Conservation (phyloP, 2,113 vertebrate genomes). For the Ammodytes dubius region DNA sequence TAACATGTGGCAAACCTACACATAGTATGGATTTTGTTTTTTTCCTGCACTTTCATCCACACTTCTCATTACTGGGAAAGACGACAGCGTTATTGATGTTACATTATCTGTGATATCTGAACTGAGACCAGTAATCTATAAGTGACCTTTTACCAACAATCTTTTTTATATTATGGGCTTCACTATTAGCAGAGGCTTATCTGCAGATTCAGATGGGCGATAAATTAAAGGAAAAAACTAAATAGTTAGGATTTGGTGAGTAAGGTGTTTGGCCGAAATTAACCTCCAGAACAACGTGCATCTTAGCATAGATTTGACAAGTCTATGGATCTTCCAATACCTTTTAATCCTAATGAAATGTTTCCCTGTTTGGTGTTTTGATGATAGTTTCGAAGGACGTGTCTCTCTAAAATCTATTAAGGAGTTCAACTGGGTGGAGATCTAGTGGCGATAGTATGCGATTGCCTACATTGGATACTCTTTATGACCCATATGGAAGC, state of each 20-base stretch:
- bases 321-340: neutral
- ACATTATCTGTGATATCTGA: slow-evolving; percentile 34
- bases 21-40: slow-evolving; percentile 32
- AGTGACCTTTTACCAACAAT: slow-evolving; percentile 16
- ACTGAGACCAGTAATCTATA: slow-evolving; percentile 27
- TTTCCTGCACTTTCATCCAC: slow-evolving; percentile 8
- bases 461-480: neutral
- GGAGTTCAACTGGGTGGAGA: neutral
- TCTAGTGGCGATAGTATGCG: neutral
- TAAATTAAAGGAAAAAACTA: neutral
- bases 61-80: slow-evolving; percentile 27
- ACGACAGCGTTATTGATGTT: slow-evolving; percentile 51
- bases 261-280: neutral
- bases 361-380: neutral
- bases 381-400: neutral
- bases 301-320: neutral
- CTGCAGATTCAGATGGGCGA: slow-evolving; percentile 13
- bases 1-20: slow-evolving; percentile 1
- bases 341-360: no score
- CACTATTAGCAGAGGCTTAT: neutral
- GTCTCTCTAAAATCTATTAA: no score
- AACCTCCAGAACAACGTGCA: neutral
- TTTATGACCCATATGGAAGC: neutral
- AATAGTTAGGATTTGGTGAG: neutral
- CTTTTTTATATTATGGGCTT: slow-evolving; percentile 11